Evolutionary conservation across 2,888 invertebrate species (phyloP), one percentile per base, ranked within the genome.

Genomic region (Leucophenga maculata): DNA sequence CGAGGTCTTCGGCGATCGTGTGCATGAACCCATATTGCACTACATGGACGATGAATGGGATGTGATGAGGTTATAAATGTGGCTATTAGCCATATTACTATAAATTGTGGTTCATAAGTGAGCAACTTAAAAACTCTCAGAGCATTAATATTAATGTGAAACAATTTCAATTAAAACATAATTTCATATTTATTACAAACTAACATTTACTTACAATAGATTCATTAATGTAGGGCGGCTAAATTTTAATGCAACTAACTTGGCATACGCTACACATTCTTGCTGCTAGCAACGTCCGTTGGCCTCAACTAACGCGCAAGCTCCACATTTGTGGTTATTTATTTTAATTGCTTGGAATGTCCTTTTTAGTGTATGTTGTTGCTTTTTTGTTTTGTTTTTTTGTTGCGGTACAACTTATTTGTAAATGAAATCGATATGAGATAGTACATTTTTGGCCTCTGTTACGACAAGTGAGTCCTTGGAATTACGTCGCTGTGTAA

Each of bases 31-130:
- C 13, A 89, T 89, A 66, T 71, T 86, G 20, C 84, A 85, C 46
- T 88, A 89, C 69, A 80, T 85, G 78, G 83, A 87, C 69, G 87
- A 88, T 69, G 82, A 86, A 22, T 88, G 88, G 88, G 85, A 88
- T 73, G 83, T 88, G 64, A 88, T 87, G 86, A 80, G 85, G 71
- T 75, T 88, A 66, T 88, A 85, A 72, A 26, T 26, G 18, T 55
- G 14, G 55, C 22, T 20, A 74, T 57, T 50, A 16, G 18, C 16
- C 46, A 16, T 14, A 6, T 16, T 16, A 59, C 20, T 18, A 39
- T 14, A 60, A 66, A 16, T 31, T 20, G 22, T 48, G 65, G 18
- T 26, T 26, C 65, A 46, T 16, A 48, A 65, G 3, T 13, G 54
- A 55, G 18, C 20, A 55, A 18, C 46, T 46, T 46, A 64, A 14